phyloP scores from a whole-genome alignment of 2,113 vertebrate genomes.

The Rhea pennata region DNA sequence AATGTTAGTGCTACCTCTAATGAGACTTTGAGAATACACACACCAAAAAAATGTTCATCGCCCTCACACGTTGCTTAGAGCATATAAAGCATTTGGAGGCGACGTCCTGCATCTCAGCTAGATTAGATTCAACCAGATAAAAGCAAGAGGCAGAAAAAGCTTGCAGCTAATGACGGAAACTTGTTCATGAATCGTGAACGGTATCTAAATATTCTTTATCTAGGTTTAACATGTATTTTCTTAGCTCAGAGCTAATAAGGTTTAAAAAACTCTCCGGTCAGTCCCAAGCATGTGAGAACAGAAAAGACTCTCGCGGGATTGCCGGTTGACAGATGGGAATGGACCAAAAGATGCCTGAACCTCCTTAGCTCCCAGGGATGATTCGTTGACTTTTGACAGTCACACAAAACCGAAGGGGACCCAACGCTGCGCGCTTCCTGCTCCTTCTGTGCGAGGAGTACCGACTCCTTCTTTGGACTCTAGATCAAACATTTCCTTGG shows the following conservation, averaged over 20 bases:
- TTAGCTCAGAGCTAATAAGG: background rate
- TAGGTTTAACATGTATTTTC: background rate
- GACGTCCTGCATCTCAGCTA: background rate
- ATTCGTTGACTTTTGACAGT: background rate
- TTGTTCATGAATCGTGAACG: background rate
- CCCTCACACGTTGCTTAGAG: background rate
- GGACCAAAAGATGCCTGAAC: background rate
- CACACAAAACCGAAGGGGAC: background rate
- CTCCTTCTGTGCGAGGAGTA: background rate
- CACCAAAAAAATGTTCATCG: background rate
- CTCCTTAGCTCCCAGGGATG: background rate
- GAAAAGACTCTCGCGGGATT: background rate
- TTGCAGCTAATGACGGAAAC: background rate
- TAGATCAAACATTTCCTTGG: constrained; percentile 12
- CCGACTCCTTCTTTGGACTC: background rate
- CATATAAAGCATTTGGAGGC: background rate
- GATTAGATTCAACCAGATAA: background rate
- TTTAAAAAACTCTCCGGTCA: background rate
- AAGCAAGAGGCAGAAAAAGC: background rate
- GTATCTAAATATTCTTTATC: background rate
- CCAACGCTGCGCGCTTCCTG: background rate
- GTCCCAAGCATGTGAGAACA: background rate
- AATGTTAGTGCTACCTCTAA: constrained; percentile 31
- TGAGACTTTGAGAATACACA: background rate
- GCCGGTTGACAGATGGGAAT: background rate